These are phyloP conservation scores for Mechanitis messenoides DNA, from an alignment of 2,888 invertebrate species.

Conservation along the genomic window DNA sequence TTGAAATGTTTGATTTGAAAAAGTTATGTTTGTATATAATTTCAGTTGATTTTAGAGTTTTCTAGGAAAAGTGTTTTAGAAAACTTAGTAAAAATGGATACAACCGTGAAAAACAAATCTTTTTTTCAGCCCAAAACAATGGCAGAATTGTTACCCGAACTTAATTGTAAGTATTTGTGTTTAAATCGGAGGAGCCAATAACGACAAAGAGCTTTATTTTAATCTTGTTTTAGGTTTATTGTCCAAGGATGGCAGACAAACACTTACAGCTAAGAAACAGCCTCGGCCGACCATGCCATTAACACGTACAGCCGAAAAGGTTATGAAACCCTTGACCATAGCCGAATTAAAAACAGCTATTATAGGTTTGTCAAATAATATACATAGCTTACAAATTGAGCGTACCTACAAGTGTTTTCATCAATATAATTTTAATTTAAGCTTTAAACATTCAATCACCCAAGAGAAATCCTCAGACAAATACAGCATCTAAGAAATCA, in stretches of 20 bases:
- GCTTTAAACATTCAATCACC: slow-evolving; percentile 46
- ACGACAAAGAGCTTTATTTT: too few species aligned
- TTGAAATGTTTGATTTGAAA: slow-evolving; percentile 22
- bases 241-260: slow-evolving; percentile 44
- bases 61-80: slow-evolving; percentile 7
- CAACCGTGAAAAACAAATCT: slow-evolving; percentile 36
- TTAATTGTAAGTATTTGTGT: slow-evolving; percentile 42
- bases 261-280: slow-evolving; percentile 48
- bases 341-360: slow-evolving; percentile 55
- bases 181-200: neutral
- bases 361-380: slow-evolving; percentile 36
- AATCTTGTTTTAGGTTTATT: slow-evolving; percentile 43
- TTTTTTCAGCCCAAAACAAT: slow-evolving; percentile 45
- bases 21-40: slow-evolving; percentile 20
- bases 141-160: slow-evolving; percentile 53
- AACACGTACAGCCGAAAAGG: slow-evolving; percentile 47
- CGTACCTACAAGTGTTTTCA: neutral
- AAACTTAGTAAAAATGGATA: slow-evolving; percentile 44
- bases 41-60: slow-evolving; percentile 1
- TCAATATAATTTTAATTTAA: slow-evolving; percentile 34
- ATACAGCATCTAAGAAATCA: slow-evolving; percentile 44
- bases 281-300: slow-evolving; percentile 40
- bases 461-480: slow-evolving; percentile 31
- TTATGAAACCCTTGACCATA: slow-evolving; percentile 49
- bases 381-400: neutral